Evolutionary conservation across 2,797 vertebrate species (phyloP).

Genomic region (Gobio occitaniae): DNA sequence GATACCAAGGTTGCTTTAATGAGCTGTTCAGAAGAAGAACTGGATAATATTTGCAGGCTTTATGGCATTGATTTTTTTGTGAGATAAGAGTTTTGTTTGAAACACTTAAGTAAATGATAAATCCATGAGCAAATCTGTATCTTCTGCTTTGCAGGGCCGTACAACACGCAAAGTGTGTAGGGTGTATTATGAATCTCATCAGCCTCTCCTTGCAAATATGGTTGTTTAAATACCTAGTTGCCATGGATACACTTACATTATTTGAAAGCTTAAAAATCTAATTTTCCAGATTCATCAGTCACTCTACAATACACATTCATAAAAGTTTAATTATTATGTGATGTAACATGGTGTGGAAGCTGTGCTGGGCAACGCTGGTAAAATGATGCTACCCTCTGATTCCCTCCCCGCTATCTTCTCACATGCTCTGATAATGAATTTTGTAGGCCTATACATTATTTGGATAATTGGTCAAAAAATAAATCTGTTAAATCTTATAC

Average conservation of each 20-base stretch:
- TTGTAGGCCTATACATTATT: no score
- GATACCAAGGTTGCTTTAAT: neutral
- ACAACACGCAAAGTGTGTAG: neutral
- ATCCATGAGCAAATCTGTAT: slow-evolving; percentile 10
- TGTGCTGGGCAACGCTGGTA: no score
- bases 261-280: neutral
- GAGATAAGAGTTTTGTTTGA: neutral
- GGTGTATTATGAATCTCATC: slow-evolving; percentile 17
- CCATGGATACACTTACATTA: neutral
- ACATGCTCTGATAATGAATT: no score
- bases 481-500: no score
- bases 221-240: slow-evolving; percentile 16
- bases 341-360: no score
- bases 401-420: no score
- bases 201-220: slow-evolving; percentile 17
- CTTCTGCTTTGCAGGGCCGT: neutral
- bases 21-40: slow-evolving; percentile 14
- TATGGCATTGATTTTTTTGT: neutral
- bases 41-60: neutral
- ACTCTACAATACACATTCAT: neutral
- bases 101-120: slow-evolving; percentile 4
- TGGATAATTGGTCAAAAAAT: no score
- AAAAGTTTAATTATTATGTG: no score
- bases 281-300: neutral
- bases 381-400: no score